phyloP scores from a whole-genome alignment of 2,888 invertebrate species.

The Pheosia tremula region DNA sequence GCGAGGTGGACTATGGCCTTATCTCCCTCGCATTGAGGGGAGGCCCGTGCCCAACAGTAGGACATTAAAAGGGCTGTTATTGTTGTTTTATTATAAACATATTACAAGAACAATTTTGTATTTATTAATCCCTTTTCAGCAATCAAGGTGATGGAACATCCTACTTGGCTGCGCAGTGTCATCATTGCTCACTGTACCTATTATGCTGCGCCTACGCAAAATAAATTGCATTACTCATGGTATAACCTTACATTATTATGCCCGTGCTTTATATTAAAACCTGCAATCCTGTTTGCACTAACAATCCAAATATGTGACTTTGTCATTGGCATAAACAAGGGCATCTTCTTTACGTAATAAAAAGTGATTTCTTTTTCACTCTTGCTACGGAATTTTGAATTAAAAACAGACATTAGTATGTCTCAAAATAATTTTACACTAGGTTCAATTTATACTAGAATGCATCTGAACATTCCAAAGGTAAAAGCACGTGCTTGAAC shows the following conservation, averaged over 20 bases:
- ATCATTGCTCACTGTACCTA: background rate
- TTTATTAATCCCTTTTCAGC: background rate
- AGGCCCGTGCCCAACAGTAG: too few relatives aligned
- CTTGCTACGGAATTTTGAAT: background rate
- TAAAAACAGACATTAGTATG: too few relatives aligned
- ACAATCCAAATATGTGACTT: constrained; percentile 1
- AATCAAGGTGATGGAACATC: background rate
- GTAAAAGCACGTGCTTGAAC: too few relatives aligned
- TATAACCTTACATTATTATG: constrained; percentile 6
- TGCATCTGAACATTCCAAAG: too few relatives aligned
- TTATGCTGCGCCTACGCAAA: background rate
- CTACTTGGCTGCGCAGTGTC: background rate
- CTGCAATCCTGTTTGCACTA: constrained; percentile 1
- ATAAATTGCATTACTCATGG: constrained; percentile 12
- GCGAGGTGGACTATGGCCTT: too few relatives aligned
- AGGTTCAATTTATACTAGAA: too few relatives aligned
- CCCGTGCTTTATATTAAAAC: background rate
- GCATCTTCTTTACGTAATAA: background rate
- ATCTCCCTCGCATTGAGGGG: too few relatives aligned
- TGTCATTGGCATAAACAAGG: constrained; percentile 3
- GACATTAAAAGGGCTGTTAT: too few relatives aligned
- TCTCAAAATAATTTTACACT: too few relatives aligned
- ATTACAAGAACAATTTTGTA: too few relatives aligned
- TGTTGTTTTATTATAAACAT: too few relatives aligned
- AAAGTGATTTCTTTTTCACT: background rate